A percentile compares a stretch with the other conserved stretches of the same genome.
These are phyloP conservation scores for Cheirogaleus major DNA, from an alignment of 2,797 vertebrate species.

Conservation along the genomic window DNA sequence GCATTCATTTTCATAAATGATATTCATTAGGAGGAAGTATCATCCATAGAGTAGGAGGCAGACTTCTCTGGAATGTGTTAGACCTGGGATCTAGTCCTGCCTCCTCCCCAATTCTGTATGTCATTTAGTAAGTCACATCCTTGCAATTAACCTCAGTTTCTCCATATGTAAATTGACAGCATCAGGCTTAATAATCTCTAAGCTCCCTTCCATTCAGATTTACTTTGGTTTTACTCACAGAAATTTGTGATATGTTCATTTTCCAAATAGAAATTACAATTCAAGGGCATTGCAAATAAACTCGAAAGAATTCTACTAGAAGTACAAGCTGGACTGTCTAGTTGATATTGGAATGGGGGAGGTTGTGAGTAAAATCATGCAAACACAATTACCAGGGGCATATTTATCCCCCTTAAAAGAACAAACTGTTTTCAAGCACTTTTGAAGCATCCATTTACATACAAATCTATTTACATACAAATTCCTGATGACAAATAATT, in stretches of 20 bases:
- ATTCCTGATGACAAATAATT: slow-evolving; percentile 73
- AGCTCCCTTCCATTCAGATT: not conserved
- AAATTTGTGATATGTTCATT: not conserved
- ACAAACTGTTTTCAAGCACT: slow-evolving; percentile 68
- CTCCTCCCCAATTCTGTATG: not conserved
- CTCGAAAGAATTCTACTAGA: not conserved
- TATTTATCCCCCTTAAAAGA: slow-evolving; percentile 63
- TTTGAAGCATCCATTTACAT: slow-evolving; percentile 66
- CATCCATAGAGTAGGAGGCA: not conserved
- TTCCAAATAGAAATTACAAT: not conserved
- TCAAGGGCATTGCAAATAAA: not conserved
- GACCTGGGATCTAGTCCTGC: not conserved
- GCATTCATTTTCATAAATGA: not conserved
- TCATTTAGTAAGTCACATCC: not conserved
- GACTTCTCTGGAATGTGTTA: not conserved
- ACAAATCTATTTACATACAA: slow-evolving; percentile 73
- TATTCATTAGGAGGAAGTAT: not conserved
- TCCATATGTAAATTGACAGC: not conserved
- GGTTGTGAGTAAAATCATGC: not conserved
- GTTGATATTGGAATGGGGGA: not conserved
- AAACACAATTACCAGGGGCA: slow-evolving; percentile 58
- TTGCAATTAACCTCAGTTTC: not conserved
- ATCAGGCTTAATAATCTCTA: not conserved
- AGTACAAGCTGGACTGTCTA: not conserved
- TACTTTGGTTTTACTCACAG: slow-evolving; percentile 16